These are phyloP conservation scores for Euura lappo DNA, from an alignment of 1,140 invertebrate genomes.

Conservation along the genomic window DNA sequence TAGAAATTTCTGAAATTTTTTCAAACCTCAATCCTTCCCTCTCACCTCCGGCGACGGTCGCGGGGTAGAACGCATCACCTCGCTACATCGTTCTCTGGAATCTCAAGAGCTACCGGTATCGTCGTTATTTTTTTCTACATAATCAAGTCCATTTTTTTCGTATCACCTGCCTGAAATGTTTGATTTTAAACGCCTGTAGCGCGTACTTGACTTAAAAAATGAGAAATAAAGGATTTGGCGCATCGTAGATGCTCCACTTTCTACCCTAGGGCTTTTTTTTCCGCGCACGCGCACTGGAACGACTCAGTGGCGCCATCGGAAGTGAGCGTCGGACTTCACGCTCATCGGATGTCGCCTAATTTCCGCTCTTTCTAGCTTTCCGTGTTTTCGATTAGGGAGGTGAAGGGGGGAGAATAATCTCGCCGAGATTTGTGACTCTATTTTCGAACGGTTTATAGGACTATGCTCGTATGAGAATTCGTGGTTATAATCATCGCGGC, in stretches of 20 bases:
- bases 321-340: no score
- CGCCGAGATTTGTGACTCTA: neutral
- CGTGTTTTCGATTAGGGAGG: no score
- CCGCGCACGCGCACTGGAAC: no score
- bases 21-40: neutral
- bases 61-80: neutral
- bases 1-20: slow-evolving; percentile 22
- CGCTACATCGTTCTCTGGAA: neutral
- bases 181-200: no score
- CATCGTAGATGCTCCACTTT: neutral
- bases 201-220: no score
- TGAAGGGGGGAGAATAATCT: no score
- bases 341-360: no score
- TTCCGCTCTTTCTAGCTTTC: no score
- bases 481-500: neutral
- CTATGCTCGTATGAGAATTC: neutral
- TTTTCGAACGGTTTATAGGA: neutral
- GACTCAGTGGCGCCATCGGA: no score
- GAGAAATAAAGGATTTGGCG: no score
- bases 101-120: neutral
- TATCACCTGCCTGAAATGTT: no score
- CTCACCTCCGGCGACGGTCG: neutral
- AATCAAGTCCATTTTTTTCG: no score
- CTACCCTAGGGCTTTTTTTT: neutral
- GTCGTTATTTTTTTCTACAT: neutral